phyloP scores from a whole-genome alignment of 2,113 vertebrate genomes.

The Dasypus novemcinctus region DNA sequence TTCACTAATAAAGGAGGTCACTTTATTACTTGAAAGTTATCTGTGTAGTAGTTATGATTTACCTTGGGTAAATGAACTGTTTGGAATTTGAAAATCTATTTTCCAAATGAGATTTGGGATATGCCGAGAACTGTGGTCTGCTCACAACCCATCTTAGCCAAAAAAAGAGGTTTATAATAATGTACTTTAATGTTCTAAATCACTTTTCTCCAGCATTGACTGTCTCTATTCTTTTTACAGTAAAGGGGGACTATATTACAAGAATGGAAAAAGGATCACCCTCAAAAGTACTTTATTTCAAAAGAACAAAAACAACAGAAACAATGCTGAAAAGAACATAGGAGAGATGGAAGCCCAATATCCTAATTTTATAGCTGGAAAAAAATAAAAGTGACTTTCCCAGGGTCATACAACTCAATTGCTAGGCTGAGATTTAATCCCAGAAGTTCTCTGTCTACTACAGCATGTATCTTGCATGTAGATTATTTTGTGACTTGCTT shows the following conservation, averaged over 20 bases:
- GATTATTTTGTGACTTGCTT: neutral
- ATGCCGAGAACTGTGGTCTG: fast-evolving
- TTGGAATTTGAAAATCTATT: fast-evolving
- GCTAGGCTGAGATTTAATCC: fast-evolving
- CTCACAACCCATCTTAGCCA: neutral
- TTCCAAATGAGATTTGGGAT: neutral
- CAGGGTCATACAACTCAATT: fast-evolving
- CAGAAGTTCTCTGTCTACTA: too few species aligned
- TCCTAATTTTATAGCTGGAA: fast-evolving
- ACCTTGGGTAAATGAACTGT: fast-evolving
- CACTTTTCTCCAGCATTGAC: neutral
- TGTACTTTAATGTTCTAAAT: fast-evolving
- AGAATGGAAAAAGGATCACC: neutral
- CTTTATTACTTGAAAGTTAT: too few species aligned
- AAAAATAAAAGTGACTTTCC: too few species aligned
- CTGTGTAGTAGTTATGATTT: neutral
- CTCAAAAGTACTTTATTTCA: neutral
- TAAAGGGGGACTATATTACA: fast-evolving
- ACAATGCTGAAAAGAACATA: neutral
- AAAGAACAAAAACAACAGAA: neutral
- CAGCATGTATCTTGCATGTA: fast-evolving
- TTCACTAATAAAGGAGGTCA: neutral
- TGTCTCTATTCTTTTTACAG: neutral
- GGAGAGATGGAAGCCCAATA: neutral
- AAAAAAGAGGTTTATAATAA: too few species aligned